These are phyloP conservation scores for Melanaphis sacchari DNA, from an alignment of 1,140 invertebrate species.

Conservation along the genomic window DNA sequence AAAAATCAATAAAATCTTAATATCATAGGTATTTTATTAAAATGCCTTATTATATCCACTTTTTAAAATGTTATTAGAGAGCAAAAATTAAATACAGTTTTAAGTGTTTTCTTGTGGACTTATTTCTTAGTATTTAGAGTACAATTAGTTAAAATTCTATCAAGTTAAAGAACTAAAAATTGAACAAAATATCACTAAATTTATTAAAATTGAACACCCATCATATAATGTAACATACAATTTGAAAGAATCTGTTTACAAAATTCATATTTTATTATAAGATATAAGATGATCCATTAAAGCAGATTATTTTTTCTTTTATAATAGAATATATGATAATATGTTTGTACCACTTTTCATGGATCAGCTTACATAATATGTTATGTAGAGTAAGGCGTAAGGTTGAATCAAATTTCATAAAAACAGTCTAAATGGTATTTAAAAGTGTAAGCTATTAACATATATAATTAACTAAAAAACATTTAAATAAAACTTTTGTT, in stretches of 20 bases:
- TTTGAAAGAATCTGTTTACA: not conserved
- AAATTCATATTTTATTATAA: not conserved
- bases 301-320: not conserved
- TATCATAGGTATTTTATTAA: too few species aligned
- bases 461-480: not conserved
- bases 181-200: not conserved
- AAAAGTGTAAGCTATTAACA: not conserved
- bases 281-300: not conserved
- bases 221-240: not conserved
- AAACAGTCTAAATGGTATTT: not conserved
- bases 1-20: too few species aligned
- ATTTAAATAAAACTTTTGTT: not conserved
- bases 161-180: not conserved
- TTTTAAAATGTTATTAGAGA: too few species aligned
- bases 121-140: too few species aligned
- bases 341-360: not conserved
- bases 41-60: not conserved
- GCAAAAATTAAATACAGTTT: too few species aligned
- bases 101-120: too few species aligned
- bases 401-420: not conserved
- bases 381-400: not conserved
- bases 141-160: not conserved
- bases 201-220: not conserved
- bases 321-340: not conserved
- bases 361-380: not conserved